Evolutionary conservation across 2,888 invertebrate genomes (phyloP), one percentile per base, ranked within the genome.

Genomic region (Lochmaea crataegi): DNA sequence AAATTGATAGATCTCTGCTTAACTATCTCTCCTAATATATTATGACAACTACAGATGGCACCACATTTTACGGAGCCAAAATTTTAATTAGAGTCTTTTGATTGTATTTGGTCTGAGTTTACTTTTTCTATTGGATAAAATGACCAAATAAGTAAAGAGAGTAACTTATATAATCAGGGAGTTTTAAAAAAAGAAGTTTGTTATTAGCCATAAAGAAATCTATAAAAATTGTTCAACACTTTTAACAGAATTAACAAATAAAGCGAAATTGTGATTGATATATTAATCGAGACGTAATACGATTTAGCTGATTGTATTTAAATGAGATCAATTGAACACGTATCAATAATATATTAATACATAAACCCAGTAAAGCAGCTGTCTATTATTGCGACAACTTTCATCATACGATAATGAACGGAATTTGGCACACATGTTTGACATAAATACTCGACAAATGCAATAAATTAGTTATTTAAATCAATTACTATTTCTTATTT

Each of bases 361-460:
- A 71, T 42, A 6, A 9, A 71, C 71, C 72, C 53, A 74, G 68
- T 71, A 68, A 63, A 45, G 68, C 73, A 73, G 70, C 65, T 61
- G 65, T 66, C 66, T 71, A 66, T 71, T 71, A 65, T 61, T 66
- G 61, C 73, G 48, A 42, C 63, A 68, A 65, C 71, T 71, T 71
- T 61, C 66, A 65, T 71, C 53, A 66, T 66, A 53, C 5, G 32
- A 66, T 73, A 68, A 73, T 57, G 65, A 71, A 73, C 61, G 67
- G 58, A 68, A 74, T 76, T 76, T 74, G 74, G 74, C 74, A 76
- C 74, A 71, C 64, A 68, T 51, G 73, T 64, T 32, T 76, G 76
- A 75, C 76, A 76, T 73, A 75, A 64, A 76, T 76, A 75, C 57
- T 69, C 68, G 32, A 67, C 26, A 67, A 61, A 48, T 61, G 68